These are phyloP conservation scores for Spheniscus mendiculus DNA, from an alignment of 2,113 vertebrate species.

Conservation along the genomic window DNA sequence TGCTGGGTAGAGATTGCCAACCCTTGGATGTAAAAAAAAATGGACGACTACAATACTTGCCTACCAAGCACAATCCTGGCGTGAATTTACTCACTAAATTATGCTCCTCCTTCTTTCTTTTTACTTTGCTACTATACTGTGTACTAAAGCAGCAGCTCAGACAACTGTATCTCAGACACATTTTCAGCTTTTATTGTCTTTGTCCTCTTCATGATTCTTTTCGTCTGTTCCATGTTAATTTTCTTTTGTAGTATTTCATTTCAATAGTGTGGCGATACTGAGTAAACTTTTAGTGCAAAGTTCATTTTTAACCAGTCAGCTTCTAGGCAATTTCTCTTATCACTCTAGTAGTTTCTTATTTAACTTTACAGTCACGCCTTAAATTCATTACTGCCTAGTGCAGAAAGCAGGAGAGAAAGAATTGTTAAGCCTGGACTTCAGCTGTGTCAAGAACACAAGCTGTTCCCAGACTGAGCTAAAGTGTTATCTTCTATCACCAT, in stretches of 20 bases:
- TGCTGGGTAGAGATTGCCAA: neutral
- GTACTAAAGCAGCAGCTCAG: neutral
- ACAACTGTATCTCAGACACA: neutral
- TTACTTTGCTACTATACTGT: neutral
- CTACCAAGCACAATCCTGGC: neutral
- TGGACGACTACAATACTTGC: neutral
- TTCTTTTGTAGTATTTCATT: neutral
- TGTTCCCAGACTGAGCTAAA: neutral
- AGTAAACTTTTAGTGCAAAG: neutral
- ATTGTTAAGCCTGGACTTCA: neutral
- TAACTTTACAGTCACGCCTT: neutral
- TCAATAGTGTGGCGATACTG: accelerated
- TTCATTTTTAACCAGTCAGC: neutral
- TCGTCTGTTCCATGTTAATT: neutral
- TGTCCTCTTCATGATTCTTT: neutral
- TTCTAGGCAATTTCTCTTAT: neutral
- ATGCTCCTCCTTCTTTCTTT: neutral
- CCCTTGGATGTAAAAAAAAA: neutral
- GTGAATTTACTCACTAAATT: neutral
- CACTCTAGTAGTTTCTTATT: neutral
- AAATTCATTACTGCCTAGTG: neutral
- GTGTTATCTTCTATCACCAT: neutral
- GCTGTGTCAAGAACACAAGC: neutral
- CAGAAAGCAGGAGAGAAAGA: neutral
- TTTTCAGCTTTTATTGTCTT: neutral